Conservation (phyloP, 2,888 invertebrate species). For the Tiphia femorata region DNA sequence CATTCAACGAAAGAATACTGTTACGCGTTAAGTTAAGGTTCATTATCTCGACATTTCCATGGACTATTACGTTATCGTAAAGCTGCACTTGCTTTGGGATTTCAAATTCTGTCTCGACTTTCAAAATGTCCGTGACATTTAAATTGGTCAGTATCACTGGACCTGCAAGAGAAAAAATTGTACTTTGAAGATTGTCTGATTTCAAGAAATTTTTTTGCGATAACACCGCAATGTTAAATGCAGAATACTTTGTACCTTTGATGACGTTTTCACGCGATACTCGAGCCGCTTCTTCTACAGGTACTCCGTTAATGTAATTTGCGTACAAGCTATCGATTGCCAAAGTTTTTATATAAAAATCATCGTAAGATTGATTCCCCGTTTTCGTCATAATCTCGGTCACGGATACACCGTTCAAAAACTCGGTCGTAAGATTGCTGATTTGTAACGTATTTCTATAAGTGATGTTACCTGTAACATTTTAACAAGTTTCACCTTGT, state of each 20-base stretch:
- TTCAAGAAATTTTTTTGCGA: not conserved
- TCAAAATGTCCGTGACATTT: slow-evolving; percentile 46
- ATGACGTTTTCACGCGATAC: slow-evolving; percentile 52
- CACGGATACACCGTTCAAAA: slow-evolving; percentile 43
- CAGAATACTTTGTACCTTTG: too few relatives aligned
- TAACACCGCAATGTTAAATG: too few relatives aligned
- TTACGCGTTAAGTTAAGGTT: slow-evolving; percentile 29
- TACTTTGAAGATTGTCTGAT: not conserved
- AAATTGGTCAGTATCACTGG: slow-evolving; percentile 43
- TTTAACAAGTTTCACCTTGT: not conserved
- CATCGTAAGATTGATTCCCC: slow-evolving; percentile 47
- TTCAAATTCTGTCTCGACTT: slow-evolving; percentile 25
- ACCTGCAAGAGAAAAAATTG: slow-evolving; percentile 35
- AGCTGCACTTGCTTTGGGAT: slow-evolving; percentile 38
- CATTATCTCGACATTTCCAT: slow-evolving; percentile 45
- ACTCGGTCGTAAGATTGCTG: slow-evolving; percentile 27
- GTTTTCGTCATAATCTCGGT: slow-evolving; percentile 43
- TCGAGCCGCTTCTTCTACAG: slow-evolving; percentile 49
- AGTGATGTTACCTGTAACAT: slow-evolving; percentile 42
- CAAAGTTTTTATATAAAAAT: slow-evolving; percentile 38
- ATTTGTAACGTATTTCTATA: slow-evolving; percentile 29
- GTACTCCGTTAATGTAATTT: slow-evolving; percentile 49
- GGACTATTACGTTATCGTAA: slow-evolving; percentile 50
- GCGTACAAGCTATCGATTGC: slow-evolving; percentile 40
- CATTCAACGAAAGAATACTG: slow-evolving; percentile 24